Evolutionary conservation across 2,113 vertebrate genomes (phyloP).

Genomic region (Vidua chalybeata): DNA sequence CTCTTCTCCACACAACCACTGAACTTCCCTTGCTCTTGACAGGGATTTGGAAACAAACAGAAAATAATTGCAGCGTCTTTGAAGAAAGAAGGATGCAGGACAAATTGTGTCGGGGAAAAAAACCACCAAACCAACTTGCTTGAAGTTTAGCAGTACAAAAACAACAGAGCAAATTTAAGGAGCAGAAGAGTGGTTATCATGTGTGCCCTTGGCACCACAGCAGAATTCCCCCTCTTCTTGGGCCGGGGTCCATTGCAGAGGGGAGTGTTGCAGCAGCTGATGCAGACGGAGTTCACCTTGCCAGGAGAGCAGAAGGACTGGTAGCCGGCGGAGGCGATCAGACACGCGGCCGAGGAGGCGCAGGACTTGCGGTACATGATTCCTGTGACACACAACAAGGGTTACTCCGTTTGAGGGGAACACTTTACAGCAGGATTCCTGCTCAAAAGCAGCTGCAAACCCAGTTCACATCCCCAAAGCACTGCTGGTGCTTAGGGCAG

Average conservation of each 20-base stretch:
- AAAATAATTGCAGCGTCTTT: conserved; percentile 38
- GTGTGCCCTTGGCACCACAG: not conserved
- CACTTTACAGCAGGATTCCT: fast-evolving
- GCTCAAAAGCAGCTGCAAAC: not conserved
- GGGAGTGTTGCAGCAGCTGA: conserved; percentile 96
- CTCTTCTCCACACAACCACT: not conserved
- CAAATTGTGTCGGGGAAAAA: not conserved
- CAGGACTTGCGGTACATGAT: conserved; percentile 96
- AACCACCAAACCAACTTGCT: not conserved
- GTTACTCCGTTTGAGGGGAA: not conserved
- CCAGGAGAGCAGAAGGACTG: conserved; percentile 97
- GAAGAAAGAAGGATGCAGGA: conserved; percentile 12
- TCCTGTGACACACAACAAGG: conserved; percentile 78
- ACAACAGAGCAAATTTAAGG: conserved; percentile 38
- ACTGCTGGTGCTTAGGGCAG: not conserved
- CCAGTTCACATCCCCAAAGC: not conserved
- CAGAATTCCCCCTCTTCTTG: conserved; percentile 79
- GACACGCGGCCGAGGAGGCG: conserved; percentile 91
- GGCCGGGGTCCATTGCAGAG: conserved; percentile 93
- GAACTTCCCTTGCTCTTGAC: conserved; percentile 49
- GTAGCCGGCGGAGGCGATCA: conserved; percentile 96
- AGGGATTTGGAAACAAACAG: conserved; percentile 51
- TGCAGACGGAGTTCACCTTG: conserved; percentile 94
- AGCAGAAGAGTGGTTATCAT: conserved; percentile 44
- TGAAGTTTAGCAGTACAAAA: conserved; percentile 61